A percentile compares a stretch with the other conserved stretches of the same genome.
Evolutionary conservation across 2,797 vertebrate genomes (phyloP).

Genomic region (Luscinia megarhynchos): DNA sequence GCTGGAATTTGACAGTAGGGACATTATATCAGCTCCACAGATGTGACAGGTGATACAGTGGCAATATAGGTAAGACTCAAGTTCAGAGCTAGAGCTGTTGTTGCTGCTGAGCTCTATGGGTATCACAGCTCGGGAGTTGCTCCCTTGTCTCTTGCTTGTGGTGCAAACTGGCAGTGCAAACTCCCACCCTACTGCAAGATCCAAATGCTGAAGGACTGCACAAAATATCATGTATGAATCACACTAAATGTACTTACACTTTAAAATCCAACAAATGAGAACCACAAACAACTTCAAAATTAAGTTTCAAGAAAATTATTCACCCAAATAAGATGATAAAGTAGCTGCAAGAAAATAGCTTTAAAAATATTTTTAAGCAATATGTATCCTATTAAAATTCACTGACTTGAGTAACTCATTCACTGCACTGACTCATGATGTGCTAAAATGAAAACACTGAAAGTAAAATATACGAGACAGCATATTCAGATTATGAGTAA

Average conservation of each 20-base stretch:
- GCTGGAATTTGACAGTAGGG: not conserved
- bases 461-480: not conserved
- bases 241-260: not conserved
- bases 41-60: not conserved
- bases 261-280: not conserved
- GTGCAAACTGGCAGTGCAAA: not conserved
- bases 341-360: not conserved
- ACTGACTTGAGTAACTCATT: accelerated
- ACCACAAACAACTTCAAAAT: not conserved
- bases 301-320: not conserved
- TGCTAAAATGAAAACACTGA: not conserved
- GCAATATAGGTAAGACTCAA: not conserved
- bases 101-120: accelerated
- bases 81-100: not conserved
- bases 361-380: not conserved
- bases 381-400: not conserved
- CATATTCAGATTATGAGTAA: not conserved
- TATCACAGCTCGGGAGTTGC: accelerated
- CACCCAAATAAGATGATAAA: not conserved
- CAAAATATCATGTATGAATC: not conserved
- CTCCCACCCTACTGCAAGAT: not conserved
- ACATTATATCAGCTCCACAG: not conserved
- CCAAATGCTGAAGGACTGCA: not conserved
- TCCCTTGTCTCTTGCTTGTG: not conserved
- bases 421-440: not conserved